These are phyloP conservation scores for Octomys mimax DNA, from an alignment of 2,797 vertebrate species.

Conservation along the genomic window DNA sequence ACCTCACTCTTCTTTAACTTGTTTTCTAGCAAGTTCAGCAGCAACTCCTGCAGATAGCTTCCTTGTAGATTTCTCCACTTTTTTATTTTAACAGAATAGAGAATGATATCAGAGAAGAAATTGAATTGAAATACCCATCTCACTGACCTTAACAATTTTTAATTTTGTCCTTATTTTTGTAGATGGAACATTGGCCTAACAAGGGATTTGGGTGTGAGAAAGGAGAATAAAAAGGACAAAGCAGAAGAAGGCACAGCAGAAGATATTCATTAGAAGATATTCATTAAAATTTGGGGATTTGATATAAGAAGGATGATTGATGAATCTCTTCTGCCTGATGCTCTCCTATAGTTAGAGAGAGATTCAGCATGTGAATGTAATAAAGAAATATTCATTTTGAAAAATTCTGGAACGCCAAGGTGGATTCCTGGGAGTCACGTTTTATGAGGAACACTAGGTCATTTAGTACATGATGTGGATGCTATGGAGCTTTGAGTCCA, in stretches of 20 bases:
- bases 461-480: neutral
- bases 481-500: neutral
- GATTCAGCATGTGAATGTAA: neutral
- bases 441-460: neutral
- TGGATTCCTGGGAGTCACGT: neutral
- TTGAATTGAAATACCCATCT: neutral
- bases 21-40: neutral
- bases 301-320: neutral
- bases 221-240: neutral
- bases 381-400: neutral
- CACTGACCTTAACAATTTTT: neutral
- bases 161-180: neutral
- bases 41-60: neutral
- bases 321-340: neutral
- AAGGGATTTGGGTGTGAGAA: neutral
- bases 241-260: neutral
- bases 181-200: neutral
- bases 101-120: constrained; percentile 29
- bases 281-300: neutral
- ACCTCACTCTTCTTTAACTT: too few relatives aligned
- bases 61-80: neutral
- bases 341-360: neutral
- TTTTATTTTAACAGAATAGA: constrained; percentile 1
- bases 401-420: neutral
- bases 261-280: neutral